Conservation (phyloP, 2,888 invertebrate genomes). For the Ashinkailepas kermadecensis region DNA sequence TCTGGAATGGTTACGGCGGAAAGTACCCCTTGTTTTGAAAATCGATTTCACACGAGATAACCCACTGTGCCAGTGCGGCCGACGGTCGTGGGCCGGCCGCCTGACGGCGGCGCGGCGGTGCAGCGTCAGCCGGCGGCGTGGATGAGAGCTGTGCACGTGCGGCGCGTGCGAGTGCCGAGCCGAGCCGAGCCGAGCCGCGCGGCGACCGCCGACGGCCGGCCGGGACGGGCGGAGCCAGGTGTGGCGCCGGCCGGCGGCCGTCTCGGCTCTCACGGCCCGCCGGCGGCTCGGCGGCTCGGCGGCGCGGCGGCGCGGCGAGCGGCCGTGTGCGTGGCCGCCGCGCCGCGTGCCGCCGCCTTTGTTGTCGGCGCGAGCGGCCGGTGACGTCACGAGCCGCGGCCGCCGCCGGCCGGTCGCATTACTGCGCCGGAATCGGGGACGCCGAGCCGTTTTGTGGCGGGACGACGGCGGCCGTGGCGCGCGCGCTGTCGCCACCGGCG, state of each 20-base stretch:
- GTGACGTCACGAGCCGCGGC: neutral
- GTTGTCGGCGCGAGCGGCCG: constrained; percentile 12
- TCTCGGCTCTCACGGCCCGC: neutral
- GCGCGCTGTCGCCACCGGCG: neutral
- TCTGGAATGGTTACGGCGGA: no score
- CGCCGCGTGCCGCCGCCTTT: constrained; percentile 23
- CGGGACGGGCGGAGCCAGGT: neutral
- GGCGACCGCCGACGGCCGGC: no score
- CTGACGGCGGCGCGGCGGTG: no score
- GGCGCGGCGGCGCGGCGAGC: neutral
- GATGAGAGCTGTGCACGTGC: no score
- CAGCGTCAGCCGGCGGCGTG: no score
- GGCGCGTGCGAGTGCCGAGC: no score
- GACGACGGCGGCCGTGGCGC: neutral
- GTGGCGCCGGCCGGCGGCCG: constrained; percentile 13
- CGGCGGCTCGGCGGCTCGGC: constrained; percentile 12
- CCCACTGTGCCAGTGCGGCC: no score
- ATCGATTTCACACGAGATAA: no score
- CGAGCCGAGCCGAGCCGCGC: no score
- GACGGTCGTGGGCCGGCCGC: no score
- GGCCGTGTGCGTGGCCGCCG: neutral
- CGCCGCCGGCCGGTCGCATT: neutral
- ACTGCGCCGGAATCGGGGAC: neutral
- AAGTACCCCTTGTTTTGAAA: no score
- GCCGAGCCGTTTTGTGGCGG: neutral